Evolutionary conservation across 2,888 invertebrate species (phyloP).

Genomic region (Candidula unifasciata): DNA sequence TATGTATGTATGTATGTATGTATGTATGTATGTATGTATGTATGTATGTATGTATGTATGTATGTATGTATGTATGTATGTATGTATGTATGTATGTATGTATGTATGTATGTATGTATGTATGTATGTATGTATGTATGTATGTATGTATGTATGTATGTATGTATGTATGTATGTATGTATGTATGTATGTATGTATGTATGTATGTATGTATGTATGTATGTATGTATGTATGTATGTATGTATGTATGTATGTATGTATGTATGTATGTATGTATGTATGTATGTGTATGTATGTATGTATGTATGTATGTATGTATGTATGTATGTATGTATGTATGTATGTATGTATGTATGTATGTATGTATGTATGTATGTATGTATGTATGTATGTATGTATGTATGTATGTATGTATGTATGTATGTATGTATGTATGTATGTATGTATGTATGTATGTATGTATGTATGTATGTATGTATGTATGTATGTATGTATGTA

Average conservation of each 20-base stretch:
- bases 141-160: not conserved
- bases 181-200: not conserved
- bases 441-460: not conserved
- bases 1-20: not conserved
- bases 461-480: not conserved
- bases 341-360: too few relatives aligned
- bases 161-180: not conserved
- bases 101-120: not conserved
- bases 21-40: not conserved
- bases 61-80: not conserved
- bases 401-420: too few relatives aligned
- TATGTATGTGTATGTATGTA: too few relatives aligned
- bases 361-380: too few relatives aligned
- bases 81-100: not conserved
- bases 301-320: too few relatives aligned
- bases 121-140: not conserved
- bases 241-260: too few relatives aligned
- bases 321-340: too few relatives aligned
- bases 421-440: not conserved
- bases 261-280: too few relatives aligned
- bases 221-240: not conserved
- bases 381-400: too few relatives aligned
- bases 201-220: not conserved
- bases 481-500: not conserved
- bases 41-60: not conserved